Evolutionary conservation across 1,140 invertebrate species (phyloP), one percentile per base, ranked within the genome.

Genomic region (Nebria ingens): DNA sequence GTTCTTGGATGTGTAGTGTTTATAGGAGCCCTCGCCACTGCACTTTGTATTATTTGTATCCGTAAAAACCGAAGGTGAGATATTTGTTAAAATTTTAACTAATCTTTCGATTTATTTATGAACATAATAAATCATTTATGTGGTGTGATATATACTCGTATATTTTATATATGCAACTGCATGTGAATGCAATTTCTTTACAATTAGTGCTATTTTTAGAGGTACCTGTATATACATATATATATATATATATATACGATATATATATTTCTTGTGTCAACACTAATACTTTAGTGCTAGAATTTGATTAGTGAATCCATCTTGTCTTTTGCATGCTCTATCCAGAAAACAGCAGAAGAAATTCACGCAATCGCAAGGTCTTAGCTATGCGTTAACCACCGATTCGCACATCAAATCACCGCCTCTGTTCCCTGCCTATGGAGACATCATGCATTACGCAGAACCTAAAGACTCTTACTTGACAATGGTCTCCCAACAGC

Each of bases 1-100:
- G 80, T 87, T 0, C 74, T 91, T 1, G 85, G 85, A 17, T 85
- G 84, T 50, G 73, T 91, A 34, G 81, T 91, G 22, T 89, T 90
- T 64, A 65, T 91, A 19, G 88, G 86, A 6, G 86, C 87, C 1
- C 71, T 86, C 17, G 77, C 85, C 0, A 83, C 87, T 0, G 85
- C 87, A 1, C 76, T 89, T n/a, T 87, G 86, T 60, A 80, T 88
- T 52, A 73, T 85, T n/a, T 88, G 86, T 62, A 71, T 86, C 54
- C 73, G 71, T 52, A 83, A 76, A 56, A 80, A 82, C 72, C 79
- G 81, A 58, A 61, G 65, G 66, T 70, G 61, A 57, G 52, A 53
- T 13, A 15, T 21, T 19, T 19, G 6, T 49, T 49, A 11, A 17
- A n/a, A n/a, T n/a, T n/a, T n/a, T n/a, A n/a, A n/a, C n/a, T n/a